phyloP scores from a whole-genome alignment of 1,140 invertebrate genomes.

The Homarus americanus region DNA sequence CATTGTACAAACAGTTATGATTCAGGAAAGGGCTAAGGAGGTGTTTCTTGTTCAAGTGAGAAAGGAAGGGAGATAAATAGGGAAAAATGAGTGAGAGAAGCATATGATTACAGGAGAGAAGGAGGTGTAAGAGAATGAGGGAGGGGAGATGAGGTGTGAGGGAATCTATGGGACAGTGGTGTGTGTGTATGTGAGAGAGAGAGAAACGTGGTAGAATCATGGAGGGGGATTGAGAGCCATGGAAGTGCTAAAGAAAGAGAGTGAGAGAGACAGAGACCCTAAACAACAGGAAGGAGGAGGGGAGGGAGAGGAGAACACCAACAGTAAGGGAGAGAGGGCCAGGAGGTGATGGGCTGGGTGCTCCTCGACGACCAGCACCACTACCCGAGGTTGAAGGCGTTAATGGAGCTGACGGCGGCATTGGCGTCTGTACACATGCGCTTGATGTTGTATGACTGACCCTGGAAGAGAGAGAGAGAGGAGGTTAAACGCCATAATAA shows the following conservation, averaged over 20 bases:
- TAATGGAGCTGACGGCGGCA: conserved; percentile 22
- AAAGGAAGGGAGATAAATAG: background rate
- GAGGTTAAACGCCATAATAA: too few relatives aligned
- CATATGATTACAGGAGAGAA: background rate
- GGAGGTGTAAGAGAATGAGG: background rate
- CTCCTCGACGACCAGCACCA: background rate
- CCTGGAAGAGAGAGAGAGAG: background rate
- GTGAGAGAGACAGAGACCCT: background rate
- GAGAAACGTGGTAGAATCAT: too few relatives aligned
- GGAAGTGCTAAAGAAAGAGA: background rate
- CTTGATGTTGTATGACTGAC: conserved; percentile 28
- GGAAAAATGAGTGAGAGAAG: background rate
- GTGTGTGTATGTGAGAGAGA: too few relatives aligned
- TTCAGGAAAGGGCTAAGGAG: too few relatives aligned
- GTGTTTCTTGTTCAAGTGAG: too few relatives aligned
- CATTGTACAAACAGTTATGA: too few relatives aligned
- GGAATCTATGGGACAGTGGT: too few relatives aligned
- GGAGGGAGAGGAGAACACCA: background rate
- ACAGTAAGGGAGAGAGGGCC: background rate
- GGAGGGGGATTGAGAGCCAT: too few relatives aligned
- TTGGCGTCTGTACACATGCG: background rate
- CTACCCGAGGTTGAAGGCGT: conserved; percentile 38
- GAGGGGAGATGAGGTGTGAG: background rate
- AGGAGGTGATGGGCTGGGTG: background rate
- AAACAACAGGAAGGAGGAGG: background rate